Percentiles rank a stretch among this genome's conserved stretches.
phyloP scores from a whole-genome alignment of 1,140 invertebrate genomes.

The Pseudomyrmex cubaensis region DNA sequence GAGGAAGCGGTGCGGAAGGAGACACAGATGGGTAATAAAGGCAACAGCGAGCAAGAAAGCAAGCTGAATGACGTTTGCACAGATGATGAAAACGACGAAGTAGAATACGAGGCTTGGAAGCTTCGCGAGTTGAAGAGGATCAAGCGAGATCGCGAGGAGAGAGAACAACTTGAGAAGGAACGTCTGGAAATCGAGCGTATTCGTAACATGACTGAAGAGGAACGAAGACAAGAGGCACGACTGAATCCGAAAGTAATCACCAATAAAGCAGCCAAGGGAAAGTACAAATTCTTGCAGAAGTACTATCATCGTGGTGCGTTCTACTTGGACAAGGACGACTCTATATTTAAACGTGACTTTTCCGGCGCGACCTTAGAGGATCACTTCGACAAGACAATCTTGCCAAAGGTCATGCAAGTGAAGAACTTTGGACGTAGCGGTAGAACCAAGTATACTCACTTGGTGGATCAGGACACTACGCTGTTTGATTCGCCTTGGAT shows the following conservation, averaged over 20 bases:
- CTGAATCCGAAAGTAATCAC: constrained; percentile 97
- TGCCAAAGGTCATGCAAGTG: constrained; percentile 99
- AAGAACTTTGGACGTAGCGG: constrained; percentile 99
- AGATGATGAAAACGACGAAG: constrained; percentile 98
- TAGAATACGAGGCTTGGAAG: constrained; percentile 99
- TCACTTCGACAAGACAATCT: constrained; percentile 99
- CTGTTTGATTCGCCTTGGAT: constrained; percentile 99
- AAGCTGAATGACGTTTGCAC: constrained; percentile 96
- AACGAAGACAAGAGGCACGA: constrained; percentile 94
- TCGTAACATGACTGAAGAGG: constrained; percentile 98
- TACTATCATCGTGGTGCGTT: constrained; percentile 99
- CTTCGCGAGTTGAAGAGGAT: constrained; percentile 97
- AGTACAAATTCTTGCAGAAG: constrained; percentile 99
- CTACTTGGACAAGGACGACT: constrained; percentile 98
- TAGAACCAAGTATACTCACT: constrained; percentile 99
- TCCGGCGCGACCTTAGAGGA: constrained; percentile 98
- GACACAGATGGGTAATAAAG: constrained; percentile 80
- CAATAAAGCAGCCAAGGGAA: constrained; percentile 98
- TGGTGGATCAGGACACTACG: constrained; percentile 99
- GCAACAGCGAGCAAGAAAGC: constrained; percentile 87
- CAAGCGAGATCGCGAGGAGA: constrained; percentile 97
- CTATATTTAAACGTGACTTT: constrained; percentile 97
- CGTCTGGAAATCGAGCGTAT: constrained; percentile 95
- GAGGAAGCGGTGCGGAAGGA: constrained; percentile 95
- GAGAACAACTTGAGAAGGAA: constrained; percentile 95